Conservation (phyloP, 2,113 vertebrate species). For the Mesoclemmys tuberculata region DNA sequence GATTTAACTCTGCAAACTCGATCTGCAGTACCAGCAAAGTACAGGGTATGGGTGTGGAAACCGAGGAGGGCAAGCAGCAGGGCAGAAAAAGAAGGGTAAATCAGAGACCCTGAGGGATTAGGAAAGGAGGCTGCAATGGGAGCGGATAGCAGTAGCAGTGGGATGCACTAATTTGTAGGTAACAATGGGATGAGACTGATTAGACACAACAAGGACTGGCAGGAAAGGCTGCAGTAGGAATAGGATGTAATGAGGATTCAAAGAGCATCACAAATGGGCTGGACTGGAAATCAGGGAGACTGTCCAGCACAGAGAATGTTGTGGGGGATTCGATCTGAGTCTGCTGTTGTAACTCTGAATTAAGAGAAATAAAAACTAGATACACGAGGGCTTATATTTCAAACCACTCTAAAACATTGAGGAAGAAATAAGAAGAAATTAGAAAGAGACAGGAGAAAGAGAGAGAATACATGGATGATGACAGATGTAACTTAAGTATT, state of each 20-base stretch:
- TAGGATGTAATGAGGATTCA: not conserved
- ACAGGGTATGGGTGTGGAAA: not conserved
- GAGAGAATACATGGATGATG: not conserved
- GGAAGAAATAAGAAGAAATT: not conserved
- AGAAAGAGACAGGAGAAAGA: not conserved
- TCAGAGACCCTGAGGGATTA: fast-evolving
- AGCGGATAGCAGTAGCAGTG: not conserved
- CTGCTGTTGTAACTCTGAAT: not conserved
- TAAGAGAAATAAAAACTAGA: constrained; percentile 11
- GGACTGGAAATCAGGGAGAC: not conserved
- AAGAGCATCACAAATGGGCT: not conserved
- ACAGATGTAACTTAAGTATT: not conserved
- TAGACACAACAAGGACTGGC: not conserved
- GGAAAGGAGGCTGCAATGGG: not conserved
- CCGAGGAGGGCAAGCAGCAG: not conserved
- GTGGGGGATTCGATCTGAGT: not conserved
- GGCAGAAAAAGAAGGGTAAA: not conserved
- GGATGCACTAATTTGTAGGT: not conserved
- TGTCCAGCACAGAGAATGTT: not conserved
- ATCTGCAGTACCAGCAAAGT: not conserved
- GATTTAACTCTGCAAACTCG: not conserved
- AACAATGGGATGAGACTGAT: not conserved
- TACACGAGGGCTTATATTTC: constrained; percentile 8
- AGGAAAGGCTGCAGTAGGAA: not conserved
- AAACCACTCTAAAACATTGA: not conserved